Evolutionary conservation across 1,140 invertebrate species (phyloP), one percentile per base, ranked within the genome.

Genomic region (Helicorthomorpha holstii): DNA sequence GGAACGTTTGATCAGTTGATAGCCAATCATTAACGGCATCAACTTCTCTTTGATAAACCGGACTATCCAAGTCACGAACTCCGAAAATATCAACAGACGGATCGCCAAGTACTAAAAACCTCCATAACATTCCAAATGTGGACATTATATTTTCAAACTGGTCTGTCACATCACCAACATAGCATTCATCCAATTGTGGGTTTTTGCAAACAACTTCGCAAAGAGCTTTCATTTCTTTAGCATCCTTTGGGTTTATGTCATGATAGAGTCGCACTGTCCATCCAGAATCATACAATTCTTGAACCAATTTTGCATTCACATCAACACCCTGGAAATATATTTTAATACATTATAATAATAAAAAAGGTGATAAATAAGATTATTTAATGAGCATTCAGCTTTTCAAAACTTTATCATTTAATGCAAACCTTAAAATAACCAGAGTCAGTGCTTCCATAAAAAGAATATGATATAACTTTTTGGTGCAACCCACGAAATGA

Each of bases 21-120:
- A 60, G 46, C 61, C 61, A 62, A 22, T 61, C 52, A 4, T 51
- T 21, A 12, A 62, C 60, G 16, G 61, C 60, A 23, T 22, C 49
- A 12, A 49, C 23, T 51, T 62, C 61, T 24, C 61, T 34, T 29
- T 41, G n/a, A 3, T 25, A 27, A 3, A 60, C 24, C 1, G 29
- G 10, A 26, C 52, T 55, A 49, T 62, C 61, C 2, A 59, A 46
- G 42, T 62, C 59, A 19, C 61, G 23, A 16, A 22, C 38, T 2
- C 58, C 38, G 52, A 60, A 58, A 14, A 51, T 26, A 23, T 59
- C 54, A 3, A 62, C 59, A 12, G 48, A 22, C 12, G 55, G 55
- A 27, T 62, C 61, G 0, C 44, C 41, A n/a, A 62, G 19, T 0
- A 54, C 47, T 1, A 62, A 23, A 47, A 57, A 61, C 16, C 61